A percentile compares a stretch with the other conserved stretches of the same genome.
These are phyloP conservation scores for Resseliella maxima DNA, from an alignment of 2,888 invertebrate genomes.

Conservation along the genomic window DNA sequence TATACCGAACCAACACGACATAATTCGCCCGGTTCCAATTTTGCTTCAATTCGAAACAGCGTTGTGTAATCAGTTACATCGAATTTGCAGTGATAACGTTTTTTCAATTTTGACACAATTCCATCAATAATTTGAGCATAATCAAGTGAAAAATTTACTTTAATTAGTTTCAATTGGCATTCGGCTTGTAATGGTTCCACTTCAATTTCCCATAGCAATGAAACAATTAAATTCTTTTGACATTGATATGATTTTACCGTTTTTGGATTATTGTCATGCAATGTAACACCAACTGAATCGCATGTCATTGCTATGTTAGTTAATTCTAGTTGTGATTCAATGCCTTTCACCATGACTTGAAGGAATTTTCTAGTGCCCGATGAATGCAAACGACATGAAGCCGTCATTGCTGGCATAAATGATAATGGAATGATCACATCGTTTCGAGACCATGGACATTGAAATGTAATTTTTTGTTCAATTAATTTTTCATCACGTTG, in stretches of 20 bases:
- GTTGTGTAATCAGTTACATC: conserved; percentile 87
- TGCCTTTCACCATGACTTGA: conserved; percentile 79
- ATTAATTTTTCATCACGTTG: conserved; percentile 76
- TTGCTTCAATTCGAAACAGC: conserved; percentile 77
- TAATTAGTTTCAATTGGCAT: conserved; percentile 71
- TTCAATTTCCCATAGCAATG: conserved; percentile 86
- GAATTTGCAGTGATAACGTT: conserved; percentile 76
- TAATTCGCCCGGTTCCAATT: conserved; percentile 85
- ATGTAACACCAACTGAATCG: conserved; percentile 72
- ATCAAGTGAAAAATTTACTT: conserved; percentile 74
- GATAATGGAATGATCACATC: conserved; percentile 80
- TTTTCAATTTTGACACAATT: conserved; percentile 63
- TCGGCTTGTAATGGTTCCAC: conserved; percentile 73
- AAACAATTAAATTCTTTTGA: conserved; percentile 79
- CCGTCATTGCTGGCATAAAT: conserved; percentile 85
- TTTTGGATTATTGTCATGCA: conserved; percentile 76
- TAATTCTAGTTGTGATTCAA: conserved; percentile 69
- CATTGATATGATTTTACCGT: conserved; percentile 74
- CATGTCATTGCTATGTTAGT: conserved; percentile 70
- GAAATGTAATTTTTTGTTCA: conserved; percentile 82
- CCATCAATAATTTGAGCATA: conserved; percentile 68
- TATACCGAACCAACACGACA: conserved; percentile 91
- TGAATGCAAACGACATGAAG: conserved; percentile 85
- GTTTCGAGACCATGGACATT: conserved; percentile 82
- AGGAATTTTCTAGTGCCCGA: conserved; percentile 86